Evolutionary conservation across 2,888 invertebrate genomes (phyloP), one percentile per base, ranked within the genome.

Genomic region (Zygogramma bicolorata): DNA sequence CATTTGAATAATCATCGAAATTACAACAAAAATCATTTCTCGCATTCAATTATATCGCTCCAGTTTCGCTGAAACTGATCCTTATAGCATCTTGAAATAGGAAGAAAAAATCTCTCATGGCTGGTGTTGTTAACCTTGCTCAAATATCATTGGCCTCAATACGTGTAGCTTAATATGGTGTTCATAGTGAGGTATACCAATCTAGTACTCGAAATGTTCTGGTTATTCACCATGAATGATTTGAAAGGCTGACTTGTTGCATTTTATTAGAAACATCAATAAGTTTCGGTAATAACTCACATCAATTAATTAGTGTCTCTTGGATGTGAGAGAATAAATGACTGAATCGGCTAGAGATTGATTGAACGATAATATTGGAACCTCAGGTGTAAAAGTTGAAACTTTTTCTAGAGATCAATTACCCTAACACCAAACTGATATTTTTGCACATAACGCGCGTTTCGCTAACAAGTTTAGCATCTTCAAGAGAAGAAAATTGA

Each of bases 101-200:
- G 80, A 77, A 77, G 73, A 80, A 78, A 76, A 76, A 71, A 74
- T 75, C 75, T 80, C 80, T 78, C 78, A 79, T 76, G 79, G 76
- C 76, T 80, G 79, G 76, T 80, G 77, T 79, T 71, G 74, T 68
- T 79, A 81, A 81, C 82, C 84, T 83, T 84, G 83, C 79, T 78
- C 74, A 79, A 70, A 79, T 85, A 84, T 83, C 85, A 85, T 85
- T 85, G 85, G 84, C 85, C 85, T 82, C 83, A 85, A 84, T 85
- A 82, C 83, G 81, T 81, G 79, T 79, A 82, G 79, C 81, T 75
- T 77, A 81, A 81, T 46, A 82, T 75, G 82, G 80, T 77, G 75
- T 79, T 77, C 65, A 65, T 61, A 71, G 65, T 68, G 40, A 42
- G 46, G 75, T 75, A n/a, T 66, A 65, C 68, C 73, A 69, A 65